Percentiles rank a stretch among this genome's conserved stretches.
phyloP scores from a whole-genome alignment of 2,113 vertebrate species.

The Ailuropoda melanoleuca region DNA sequence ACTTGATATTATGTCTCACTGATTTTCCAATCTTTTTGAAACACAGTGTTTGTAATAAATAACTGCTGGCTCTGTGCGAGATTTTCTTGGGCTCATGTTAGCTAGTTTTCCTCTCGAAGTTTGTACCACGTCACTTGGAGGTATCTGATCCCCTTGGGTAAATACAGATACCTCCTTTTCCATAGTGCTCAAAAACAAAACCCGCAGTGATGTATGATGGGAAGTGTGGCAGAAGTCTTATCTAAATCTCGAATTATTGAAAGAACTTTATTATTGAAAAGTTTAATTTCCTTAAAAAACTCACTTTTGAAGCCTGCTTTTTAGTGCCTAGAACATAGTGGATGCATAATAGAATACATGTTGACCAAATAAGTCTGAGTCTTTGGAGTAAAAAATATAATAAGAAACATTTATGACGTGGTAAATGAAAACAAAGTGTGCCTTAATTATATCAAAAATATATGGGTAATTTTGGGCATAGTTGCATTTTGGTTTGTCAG shows the following conservation, averaged over 20 bases:
- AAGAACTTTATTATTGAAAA: neutral
- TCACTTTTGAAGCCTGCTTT: neutral
- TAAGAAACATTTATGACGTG: neutral
- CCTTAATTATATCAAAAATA: neutral
- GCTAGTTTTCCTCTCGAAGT: neutral
- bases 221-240: neutral
- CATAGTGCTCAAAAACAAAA: neutral
- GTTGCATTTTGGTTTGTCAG: neutral
- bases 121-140: neutral
- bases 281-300: neutral
- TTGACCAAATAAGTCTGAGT: neutral
- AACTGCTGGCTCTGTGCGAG: neutral
- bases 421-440: neutral
- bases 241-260: neutral
- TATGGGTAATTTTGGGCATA: neutral
- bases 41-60: neutral
- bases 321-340: neutral
- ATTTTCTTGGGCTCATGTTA: neutral
- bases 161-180: neutral
- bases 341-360: neutral
- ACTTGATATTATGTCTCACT: constrained; percentile 46
- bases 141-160: neutral
- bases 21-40: constrained; percentile 11
- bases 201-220: neutral
- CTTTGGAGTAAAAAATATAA: neutral